Base-by-base conservation (phyloP, 2,113 vertebrate species). In the Lycocorax pyrrhopterus region DNA sequence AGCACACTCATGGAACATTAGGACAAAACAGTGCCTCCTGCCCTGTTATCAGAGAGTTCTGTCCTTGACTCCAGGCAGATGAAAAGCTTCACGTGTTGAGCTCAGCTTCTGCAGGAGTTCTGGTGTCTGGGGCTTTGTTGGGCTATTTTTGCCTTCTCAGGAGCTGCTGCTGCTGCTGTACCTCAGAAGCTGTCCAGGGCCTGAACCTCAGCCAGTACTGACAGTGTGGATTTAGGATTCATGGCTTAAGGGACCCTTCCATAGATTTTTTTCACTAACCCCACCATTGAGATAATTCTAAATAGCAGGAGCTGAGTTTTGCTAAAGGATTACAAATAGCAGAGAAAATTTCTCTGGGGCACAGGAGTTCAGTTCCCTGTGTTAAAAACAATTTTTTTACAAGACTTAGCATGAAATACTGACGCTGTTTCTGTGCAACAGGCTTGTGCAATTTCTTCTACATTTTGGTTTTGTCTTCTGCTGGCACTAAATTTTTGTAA, bases 11-110 rank as follows among this genome's bases (percentile, higher is more conserved):
- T 5, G 52, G 44, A 22, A 52, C 1, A 1, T 7, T 6, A 26
- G 25, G 62, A 68, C 49, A 82, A 44, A 78, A n/a, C 0, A 39
- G 14, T 12, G 11, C 13, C 37, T 86, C 55, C 35, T 87, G 2
- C 29, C 64, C 62, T 35, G 27, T 44, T 87, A 39, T 23, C 69
- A 56, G 29, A 37, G 26, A 83, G 41, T 66, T 79, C 62, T 60
- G 90, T 52, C 90, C 93, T 95, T 93, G 87, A 85, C 92, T 90
- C 56, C 56, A 73, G 55, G 39, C 13, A 30, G 41, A 79, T 84
- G 89, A 47, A 78, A 84, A 75, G 8, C 43, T 67, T 71, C 60
- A 16, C 5, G n/a, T 72, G 47, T 59, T 78, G 43, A 84, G 84
- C 47, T 74, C 32, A 27, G 60, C 39, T 66, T 60, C 59, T 81